Conservation (phyloP, 2,797 vertebrate species). For the Danio aesculapii region DNA sequence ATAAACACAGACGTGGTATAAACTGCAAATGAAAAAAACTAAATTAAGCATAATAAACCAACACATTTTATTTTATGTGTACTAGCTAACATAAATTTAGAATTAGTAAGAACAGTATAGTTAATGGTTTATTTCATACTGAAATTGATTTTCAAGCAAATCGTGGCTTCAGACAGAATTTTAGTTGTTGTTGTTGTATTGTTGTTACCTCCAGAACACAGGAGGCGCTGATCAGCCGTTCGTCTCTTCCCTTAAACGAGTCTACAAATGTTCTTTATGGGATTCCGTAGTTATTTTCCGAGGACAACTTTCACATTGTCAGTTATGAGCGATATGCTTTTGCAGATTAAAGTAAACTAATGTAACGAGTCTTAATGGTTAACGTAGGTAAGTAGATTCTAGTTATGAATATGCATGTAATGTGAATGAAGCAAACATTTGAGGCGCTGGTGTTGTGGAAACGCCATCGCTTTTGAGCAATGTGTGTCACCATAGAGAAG, state of each 20-base stretch:
- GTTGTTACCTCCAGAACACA: background rate
- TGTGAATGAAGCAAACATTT: background rate
- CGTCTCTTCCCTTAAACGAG: background rate
- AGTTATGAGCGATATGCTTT: background rate
- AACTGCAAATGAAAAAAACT: too few relatives aligned
- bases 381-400: constrained; percentile 7
- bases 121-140: too few relatives aligned
- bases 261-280: background rate
- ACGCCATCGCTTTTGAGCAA: background rate
- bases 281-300: constrained; percentile 16
- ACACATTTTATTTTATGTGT: too few relatives aligned
- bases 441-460: background rate
- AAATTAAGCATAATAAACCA: too few relatives aligned
- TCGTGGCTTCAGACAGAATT: background rate
- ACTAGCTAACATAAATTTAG: too few relatives aligned
- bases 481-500: background rate
- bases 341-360: constrained; percentile 2
- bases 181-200: background rate
- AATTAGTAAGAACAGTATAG: too few relatives aligned
- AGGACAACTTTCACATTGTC: constrained; percentile 15
- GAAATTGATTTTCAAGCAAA: background rate
- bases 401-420: background rate
- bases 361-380: background rate
- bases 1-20: too few relatives aligned
- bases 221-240: constrained; percentile 10